Evolutionary conservation across 2,113 vertebrate genomes (phyloP).

Genomic region (Podarcis cretensis): DNA sequence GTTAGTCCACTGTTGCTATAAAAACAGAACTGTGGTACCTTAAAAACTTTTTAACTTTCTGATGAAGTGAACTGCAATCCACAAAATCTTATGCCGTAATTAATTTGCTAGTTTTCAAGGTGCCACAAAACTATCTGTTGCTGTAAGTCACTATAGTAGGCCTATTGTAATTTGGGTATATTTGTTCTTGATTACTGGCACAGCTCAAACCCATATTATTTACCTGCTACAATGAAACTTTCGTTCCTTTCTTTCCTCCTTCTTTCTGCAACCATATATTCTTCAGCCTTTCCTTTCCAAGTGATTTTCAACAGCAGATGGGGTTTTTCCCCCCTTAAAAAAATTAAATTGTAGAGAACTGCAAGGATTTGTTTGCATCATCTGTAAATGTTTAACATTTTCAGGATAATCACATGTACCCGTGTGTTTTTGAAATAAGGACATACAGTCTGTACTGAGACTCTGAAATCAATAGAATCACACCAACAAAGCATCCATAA

Average conservation of each 20-base stretch:
- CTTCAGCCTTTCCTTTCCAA: conserved; percentile 62
- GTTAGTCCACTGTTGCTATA: not conserved
- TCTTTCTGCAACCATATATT: conserved; percentile 42
- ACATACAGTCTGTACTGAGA: conserved; percentile 55
- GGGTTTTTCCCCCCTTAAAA: conserved; percentile 57
- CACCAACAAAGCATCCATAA: conserved; percentile 60
- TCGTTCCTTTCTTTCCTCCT: conserved; percentile 47
- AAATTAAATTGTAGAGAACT: conserved; percentile 63
- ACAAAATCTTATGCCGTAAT: too few relatives aligned
- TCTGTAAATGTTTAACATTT: conserved; percentile 81
- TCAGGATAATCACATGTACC: conserved; percentile 76
- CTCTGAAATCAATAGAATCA: conserved; percentile 70
- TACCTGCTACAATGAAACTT: conserved; percentile 46
- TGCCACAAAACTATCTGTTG: too few relatives aligned
- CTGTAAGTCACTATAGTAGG: conserved; percentile 2
- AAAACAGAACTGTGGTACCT: not conserved
- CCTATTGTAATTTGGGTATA: conserved; percentile 28
- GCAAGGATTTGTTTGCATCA: conserved; percentile 79
- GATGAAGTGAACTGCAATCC: too few relatives aligned
- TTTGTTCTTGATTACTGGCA: conserved; percentile 53
- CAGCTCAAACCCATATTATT: conserved; percentile 43
- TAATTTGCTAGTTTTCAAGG: too few relatives aligned
- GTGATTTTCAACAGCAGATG: conserved; percentile 78
- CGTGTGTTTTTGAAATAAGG: conserved; percentile 75
- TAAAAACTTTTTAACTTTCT: not conserved